A percentile compares a stretch with the other conserved stretches of the same genome.
Conservation (phyloP, 2,888 invertebrate genomes). For the Parnassius orleans region DNA sequence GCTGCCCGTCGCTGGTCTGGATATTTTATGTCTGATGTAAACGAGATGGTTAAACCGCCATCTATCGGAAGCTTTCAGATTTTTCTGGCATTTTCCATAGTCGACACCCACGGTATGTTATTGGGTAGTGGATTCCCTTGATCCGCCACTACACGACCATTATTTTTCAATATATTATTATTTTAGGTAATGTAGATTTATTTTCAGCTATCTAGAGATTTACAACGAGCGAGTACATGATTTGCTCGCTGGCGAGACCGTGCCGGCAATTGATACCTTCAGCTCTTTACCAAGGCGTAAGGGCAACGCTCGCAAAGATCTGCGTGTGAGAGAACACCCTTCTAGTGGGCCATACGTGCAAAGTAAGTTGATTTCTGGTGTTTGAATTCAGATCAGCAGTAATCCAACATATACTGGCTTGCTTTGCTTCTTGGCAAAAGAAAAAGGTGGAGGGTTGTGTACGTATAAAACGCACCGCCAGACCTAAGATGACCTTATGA, state of each 20-base stretch:
- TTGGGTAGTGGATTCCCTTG: too few species aligned
- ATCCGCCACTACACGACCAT: neutral
- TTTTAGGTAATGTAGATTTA: too few species aligned
- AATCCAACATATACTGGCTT: neutral
- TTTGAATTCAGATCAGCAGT: too few species aligned
- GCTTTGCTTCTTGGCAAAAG: neutral
- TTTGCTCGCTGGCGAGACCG: slow-evolving; percentile 75
- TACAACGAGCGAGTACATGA: slow-evolving; percentile 88
- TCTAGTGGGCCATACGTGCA: slow-evolving; percentile 89
- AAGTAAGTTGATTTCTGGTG: slow-evolving; percentile 73
- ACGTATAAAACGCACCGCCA: too few species aligned
- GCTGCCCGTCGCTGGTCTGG: too few species aligned
- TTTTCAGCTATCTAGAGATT: slow-evolving; percentile 81
- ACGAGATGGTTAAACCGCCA: too few species aligned
- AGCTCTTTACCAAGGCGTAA: slow-evolving; percentile 62
- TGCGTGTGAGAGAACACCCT: slow-evolving; percentile 90
- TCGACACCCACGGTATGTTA: too few species aligned
- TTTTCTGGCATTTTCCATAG: too few species aligned
- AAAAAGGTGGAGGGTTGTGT: too few species aligned
- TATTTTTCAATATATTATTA: neutral
- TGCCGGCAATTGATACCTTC: slow-evolving; percentile 73
- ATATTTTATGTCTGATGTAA: too few species aligned
- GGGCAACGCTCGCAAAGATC: slow-evolving; percentile 67
- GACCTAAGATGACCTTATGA: too few species aligned
- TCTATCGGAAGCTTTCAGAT: too few species aligned